Conservation (phyloP, 2,888 invertebrate species). For the Tanytarsus gracilentus region DNA sequence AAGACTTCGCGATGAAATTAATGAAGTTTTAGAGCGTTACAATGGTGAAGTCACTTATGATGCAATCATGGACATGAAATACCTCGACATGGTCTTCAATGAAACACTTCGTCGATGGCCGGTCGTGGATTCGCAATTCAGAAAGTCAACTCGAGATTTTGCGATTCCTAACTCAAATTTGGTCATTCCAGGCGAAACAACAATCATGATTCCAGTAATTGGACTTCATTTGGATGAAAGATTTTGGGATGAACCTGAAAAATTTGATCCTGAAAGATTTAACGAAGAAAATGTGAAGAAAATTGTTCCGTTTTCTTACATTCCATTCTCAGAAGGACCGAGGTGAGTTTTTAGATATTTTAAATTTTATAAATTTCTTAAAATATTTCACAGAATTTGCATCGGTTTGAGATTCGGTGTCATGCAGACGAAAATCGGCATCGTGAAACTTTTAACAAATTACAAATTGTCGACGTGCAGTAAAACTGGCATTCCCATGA, state of each 20-base stretch:
- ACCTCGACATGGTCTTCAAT: conserved; percentile 39
- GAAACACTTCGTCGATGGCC: conserved; percentile 12
- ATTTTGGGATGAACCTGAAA: neutral
- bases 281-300: neutral
- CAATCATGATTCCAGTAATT: neutral
- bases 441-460: neutral
- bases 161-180: neutral
- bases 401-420: neutral
- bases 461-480: neutral
- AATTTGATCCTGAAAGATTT: conserved; percentile 20
- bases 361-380: neutral
- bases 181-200: neutral
- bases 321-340: conserved; percentile 20
- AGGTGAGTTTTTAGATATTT: neutral
- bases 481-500: conserved; percentile 19
- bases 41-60: conserved; percentile 38
- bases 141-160: neutral
- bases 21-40: conserved; percentile 36
- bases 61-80: conserved; percentile 40
- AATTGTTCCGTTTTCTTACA: neutral
- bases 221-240: conserved; percentile 1
- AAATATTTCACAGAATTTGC: neutral
- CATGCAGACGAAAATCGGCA: conserved; percentile 17
- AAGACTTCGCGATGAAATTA: conserved; percentile 41
- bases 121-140: neutral